Evolutionary conservation across 2,113 vertebrate genomes (phyloP).

Genomic region (Rafetus swinhoei): DNA sequence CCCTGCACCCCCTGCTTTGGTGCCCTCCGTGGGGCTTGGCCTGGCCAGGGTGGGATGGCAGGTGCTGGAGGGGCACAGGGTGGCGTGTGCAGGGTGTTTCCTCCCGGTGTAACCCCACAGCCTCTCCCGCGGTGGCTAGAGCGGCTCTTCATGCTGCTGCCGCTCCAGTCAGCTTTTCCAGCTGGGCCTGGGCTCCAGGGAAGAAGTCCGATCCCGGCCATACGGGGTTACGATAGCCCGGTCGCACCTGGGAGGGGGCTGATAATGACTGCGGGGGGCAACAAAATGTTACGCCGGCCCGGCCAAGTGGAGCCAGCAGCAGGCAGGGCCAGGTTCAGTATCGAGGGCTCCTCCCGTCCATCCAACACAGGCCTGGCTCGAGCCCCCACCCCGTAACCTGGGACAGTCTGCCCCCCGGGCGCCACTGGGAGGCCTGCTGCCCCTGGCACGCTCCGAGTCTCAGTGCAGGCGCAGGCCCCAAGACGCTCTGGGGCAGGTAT

Average conservation of each 20-base stretch:
- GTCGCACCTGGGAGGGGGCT: no score
- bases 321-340: no score
- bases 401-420: no score
- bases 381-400: no score
- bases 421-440: no score
- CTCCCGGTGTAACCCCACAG: not conserved
- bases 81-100: not conserved
- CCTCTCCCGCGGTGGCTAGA: not conserved
- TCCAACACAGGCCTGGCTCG: no score
- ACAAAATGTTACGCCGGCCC: no score
- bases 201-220: constrained; percentile 58
- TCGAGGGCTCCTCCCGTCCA: no score
- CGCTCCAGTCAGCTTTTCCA: constrained; percentile 38
- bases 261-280: no score
- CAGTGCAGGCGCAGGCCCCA: not conserved
- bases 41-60: not conserved
- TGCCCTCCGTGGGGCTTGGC: not conserved
- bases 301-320: no score
- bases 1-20: not conserved
- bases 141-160: not conserved
- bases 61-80: not conserved
- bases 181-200: constrained; percentile 1
- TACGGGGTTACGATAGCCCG: constrained; percentile 48
- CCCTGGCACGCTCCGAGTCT: no score
- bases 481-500: not conserved